Evolutionary conservation across 2,888 invertebrate species (phyloP), one percentile per base, ranked within the genome.

Genomic region (Macaria notata): DNA sequence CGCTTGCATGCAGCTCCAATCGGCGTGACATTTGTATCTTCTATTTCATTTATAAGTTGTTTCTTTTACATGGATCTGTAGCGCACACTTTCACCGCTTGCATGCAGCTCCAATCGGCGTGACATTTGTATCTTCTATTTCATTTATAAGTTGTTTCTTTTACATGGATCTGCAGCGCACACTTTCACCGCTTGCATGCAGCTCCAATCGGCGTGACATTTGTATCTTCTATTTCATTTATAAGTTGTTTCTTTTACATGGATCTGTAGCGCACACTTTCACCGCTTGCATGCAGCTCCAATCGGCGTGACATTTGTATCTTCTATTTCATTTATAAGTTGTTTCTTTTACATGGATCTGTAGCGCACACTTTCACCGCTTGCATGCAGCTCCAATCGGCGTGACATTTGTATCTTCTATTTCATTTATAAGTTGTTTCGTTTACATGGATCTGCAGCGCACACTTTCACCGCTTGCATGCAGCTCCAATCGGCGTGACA

Each of bases 11-110:
- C 2, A 9, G 43, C 29, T 49, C 19, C 31, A 19, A 9, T 36
- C 19, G 19, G 41, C 41, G 4, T 9, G 19, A 19, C 1, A 9
- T 9, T 49, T 4, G 31, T 31, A 31, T 41, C 8, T 31, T 9
- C 33, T 36, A 7, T 36, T 36, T 36, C 33, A 7, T 6, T 6
- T 36, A n/a, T n/a, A n/a, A n/a, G n/a, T n/a, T 4, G 43, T 49
- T 43, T 43, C 33, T 49, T 49, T 33, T 19, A 49, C 31, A 29
- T 19, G 8, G 3, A 33, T 49, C 19, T 50, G 29, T 36, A 8
- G 44, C 36, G n/a, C n/a, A 4, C 44, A 44, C 50, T 50, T 50
- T 50, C 50, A 8, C 36, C 4, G n/a, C 31, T 38, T 50, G 50
- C 50, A 8, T 44, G 36, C 2, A 9, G 43, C 29, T 49, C 19